phyloP scores from a whole-genome alignment of 2,797 vertebrate genomes.

The Lemur catta region DNA sequence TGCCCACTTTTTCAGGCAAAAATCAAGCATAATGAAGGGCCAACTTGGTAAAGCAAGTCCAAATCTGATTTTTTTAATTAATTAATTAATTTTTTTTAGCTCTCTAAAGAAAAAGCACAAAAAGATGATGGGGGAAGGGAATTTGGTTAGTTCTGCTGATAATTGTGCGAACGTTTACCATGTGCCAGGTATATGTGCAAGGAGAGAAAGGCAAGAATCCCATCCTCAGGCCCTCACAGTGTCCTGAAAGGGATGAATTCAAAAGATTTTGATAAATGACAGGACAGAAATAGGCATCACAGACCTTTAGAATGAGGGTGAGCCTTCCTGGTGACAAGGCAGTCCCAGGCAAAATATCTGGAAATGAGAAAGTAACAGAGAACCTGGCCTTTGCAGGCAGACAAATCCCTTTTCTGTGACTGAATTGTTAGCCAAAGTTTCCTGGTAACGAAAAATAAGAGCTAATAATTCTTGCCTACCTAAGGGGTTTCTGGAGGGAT shows the following conservation, averaged over 20 bases:
- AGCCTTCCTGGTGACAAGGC: neutral
- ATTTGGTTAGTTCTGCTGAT: neutral
- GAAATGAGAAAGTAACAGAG: neutral
- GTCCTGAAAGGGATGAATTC: neutral
- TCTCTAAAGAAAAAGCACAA: neutral
- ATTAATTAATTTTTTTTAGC: too few species aligned
- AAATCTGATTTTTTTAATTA: neutral
- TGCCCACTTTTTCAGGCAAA: neutral
- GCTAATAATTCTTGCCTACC: neutral
- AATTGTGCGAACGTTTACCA: neutral
- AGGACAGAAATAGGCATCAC: neutral
- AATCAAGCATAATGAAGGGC: neutral
- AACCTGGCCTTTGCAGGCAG: neutral
- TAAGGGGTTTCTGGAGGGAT: neutral
- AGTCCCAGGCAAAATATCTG: neutral
- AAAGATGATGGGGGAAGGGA: neutral
- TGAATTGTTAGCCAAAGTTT: neutral
- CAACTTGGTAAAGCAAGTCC: neutral
- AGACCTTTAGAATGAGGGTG: too few species aligned
- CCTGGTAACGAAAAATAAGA: neutral
- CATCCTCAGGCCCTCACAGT: neutral
- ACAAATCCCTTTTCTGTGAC: neutral
- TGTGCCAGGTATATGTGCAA: neutral
- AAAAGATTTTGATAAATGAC: neutral
- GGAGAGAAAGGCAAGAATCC: neutral